Evolutionary conservation across 2,113 vertebrate species (phyloP).

Genomic region (Oryzias celebensis): DNA sequence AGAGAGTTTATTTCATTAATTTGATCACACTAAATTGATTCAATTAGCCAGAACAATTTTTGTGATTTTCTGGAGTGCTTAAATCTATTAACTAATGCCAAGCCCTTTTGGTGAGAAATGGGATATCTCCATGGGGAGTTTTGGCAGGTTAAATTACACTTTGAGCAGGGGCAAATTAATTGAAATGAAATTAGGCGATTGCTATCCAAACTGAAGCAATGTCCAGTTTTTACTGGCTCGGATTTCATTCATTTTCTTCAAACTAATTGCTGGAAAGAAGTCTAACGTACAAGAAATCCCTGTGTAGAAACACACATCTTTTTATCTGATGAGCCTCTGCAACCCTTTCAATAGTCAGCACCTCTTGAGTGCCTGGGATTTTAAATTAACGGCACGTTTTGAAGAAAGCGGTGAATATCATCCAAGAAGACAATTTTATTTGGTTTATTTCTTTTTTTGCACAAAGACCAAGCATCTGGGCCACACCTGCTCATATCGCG

Average conservation of each 20-base stretch:
- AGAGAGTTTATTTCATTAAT: neutral
- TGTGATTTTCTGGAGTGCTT: slow-evolving; percentile 35
- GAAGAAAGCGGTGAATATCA: neutral
- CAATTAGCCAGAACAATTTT: slow-evolving; percentile 32
- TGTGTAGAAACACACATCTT: slow-evolving; percentile 18
- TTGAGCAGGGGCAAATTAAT: slow-evolving; percentile 43
- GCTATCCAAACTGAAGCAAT: slow-evolving; percentile 49
- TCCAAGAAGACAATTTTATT: neutral
- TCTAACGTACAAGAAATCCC: slow-evolving; percentile 45
- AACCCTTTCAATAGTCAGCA: slow-evolving; percentile 14
- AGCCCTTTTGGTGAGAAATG: slow-evolving; percentile 17
- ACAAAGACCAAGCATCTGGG: neutral
- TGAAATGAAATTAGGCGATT: slow-evolving; percentile 57
- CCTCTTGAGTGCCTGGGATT: slow-evolving; percentile 7
- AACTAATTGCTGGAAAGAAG: slow-evolving; percentile 36
- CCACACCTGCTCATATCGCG: too few species aligned
- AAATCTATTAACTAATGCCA: slow-evolving; percentile 50
- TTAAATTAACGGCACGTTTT: slow-evolving; percentile 20
- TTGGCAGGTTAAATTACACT: slow-evolving; percentile 46
- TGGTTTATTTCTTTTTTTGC: neutral
- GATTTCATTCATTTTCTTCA: slow-evolving; percentile 27
- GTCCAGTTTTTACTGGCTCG: slow-evolving; percentile 29
- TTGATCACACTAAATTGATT: slow-evolving; percentile 12
- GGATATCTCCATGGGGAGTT: slow-evolving; percentile 22
- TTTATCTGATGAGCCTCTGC: slow-evolving; percentile 32